Evolutionary conservation across 2,888 invertebrate genomes (phyloP).

Genomic region (Apotomis betuletana): DNA sequence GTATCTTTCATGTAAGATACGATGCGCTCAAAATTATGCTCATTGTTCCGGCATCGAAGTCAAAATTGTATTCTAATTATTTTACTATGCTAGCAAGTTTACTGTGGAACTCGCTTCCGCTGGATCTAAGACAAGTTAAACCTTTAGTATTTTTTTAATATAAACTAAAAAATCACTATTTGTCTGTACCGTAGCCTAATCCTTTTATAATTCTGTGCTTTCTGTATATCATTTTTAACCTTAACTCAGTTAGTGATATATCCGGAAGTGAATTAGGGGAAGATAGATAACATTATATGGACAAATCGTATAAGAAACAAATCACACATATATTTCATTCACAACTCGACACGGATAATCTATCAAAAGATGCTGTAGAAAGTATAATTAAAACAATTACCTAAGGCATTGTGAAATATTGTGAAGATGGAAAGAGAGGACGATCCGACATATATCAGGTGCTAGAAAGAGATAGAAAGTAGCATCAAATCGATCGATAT

Average conservation of each 20-base stretch:
- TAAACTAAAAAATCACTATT: no score
- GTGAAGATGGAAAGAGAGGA: slow-evolving; percentile 43
- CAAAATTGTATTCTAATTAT: no score
- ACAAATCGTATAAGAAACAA: background rate
- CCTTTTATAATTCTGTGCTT: no score
- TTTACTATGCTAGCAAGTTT: no score
- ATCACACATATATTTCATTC: slow-evolving; percentile 29
- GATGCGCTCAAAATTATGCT: no score
- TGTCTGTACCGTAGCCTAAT: no score
- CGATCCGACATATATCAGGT: slow-evolving; percentile 45
- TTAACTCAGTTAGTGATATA: background rate
- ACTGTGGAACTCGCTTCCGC: no score
- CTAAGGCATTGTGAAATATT: slow-evolving; percentile 51
- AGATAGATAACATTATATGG: background rate
- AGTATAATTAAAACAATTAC: slow-evolving; percentile 59
- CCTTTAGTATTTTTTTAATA: no score
- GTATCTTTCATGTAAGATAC: no score
- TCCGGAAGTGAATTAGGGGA: background rate
- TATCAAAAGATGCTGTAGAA: slow-evolving; percentile 51
- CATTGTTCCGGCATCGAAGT: no score
- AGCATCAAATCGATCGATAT: slow-evolving; percentile 61
- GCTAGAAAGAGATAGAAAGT: slow-evolving; percentile 53
- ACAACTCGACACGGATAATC: slow-evolving; percentile 43
- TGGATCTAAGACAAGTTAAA: no score
- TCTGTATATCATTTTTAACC: no score